A percentile compares a stretch with the other conserved stretches of the same genome.
Conservation (phyloP, 2,888 invertebrate species). For the Prosapia bicincta region DNA sequence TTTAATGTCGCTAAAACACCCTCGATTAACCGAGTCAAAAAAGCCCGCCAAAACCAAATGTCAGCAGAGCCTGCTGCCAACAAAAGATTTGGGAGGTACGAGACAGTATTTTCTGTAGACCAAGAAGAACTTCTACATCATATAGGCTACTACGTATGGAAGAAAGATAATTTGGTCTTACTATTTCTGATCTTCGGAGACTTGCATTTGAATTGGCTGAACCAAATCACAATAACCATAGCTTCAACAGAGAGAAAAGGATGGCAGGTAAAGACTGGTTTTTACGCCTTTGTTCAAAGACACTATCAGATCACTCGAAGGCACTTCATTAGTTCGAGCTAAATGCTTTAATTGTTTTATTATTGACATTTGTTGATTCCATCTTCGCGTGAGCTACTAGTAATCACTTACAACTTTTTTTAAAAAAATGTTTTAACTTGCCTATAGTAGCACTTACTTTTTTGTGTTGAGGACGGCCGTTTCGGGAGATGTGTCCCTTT, state of each 20-base stretch:
- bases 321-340: constrained; percentile 18
- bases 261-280: constrained; percentile 21
- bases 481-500: too few species aligned
- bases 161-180: too few species aligned
- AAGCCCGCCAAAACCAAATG: not conserved
- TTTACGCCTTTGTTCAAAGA: constrained; percentile 2
- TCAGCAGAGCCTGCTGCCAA: too few species aligned
- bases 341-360: constrained; percentile 8
- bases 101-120: too few species aligned
- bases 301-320: constrained; percentile 13
- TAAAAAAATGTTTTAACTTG: too few species aligned
- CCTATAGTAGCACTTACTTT: too few species aligned
- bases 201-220: constrained; percentile 25
- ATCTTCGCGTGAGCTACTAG: too few species aligned
- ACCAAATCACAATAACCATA: constrained; percentile 35
- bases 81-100: constrained; percentile 31
- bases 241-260: constrained; percentile 38
- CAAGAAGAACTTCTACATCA: constrained; percentile 30
- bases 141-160: constrained; percentile 7
- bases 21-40: not conserved
- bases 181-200: constrained; percentile 11
- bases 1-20: constrained; percentile 35
- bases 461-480: too few species aligned
- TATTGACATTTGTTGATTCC: too few species aligned
- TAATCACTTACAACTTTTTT: too few species aligned